Percentiles rank a stretch among this genome's conserved stretches.
These are phyloP conservation scores for Meiosimyza decipiens DNA, from an alignment of 2,888 invertebrate genomes.

Conservation along the genomic window DNA sequence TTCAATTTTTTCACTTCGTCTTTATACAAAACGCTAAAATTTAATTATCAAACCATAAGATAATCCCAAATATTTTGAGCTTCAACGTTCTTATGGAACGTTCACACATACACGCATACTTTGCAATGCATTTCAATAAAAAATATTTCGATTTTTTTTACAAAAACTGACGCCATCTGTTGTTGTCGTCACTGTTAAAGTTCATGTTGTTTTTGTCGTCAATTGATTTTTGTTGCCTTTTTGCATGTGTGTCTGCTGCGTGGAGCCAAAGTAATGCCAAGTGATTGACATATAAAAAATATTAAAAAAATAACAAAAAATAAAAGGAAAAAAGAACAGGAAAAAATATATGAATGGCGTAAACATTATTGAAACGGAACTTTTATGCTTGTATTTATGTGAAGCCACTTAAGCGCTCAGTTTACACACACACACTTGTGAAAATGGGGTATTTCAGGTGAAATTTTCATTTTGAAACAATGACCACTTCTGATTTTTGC, in stretches of 20 bases:
- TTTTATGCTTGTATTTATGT: neutral
- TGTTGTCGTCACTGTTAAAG: conserved; percentile 8
- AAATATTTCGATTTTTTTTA: neutral
- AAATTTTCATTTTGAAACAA: neutral
- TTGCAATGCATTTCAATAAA: neutral
- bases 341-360: conserved; percentile 10
- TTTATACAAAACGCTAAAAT: neutral
- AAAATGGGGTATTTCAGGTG: neutral
- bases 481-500: neutral
- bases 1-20: neutral
- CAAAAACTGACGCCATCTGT: neutral
- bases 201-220: neutral
- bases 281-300: conserved; percentile 17
- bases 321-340: neutral
- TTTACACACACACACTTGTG: too few species aligned
- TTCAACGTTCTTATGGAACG: too few species aligned
- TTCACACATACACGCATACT: neutral
- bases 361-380: conserved; percentile 20
- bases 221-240: conserved; percentile 24
- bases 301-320: neutral
- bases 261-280: conserved; percentile 12
- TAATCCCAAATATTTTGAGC: neutral
- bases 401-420: too few species aligned
- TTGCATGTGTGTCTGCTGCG: neutral
- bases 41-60: neutral